phyloP scores from a whole-genome alignment of 2,797 vertebrate species.

The Pseudopleuronectes americanus region DNA sequence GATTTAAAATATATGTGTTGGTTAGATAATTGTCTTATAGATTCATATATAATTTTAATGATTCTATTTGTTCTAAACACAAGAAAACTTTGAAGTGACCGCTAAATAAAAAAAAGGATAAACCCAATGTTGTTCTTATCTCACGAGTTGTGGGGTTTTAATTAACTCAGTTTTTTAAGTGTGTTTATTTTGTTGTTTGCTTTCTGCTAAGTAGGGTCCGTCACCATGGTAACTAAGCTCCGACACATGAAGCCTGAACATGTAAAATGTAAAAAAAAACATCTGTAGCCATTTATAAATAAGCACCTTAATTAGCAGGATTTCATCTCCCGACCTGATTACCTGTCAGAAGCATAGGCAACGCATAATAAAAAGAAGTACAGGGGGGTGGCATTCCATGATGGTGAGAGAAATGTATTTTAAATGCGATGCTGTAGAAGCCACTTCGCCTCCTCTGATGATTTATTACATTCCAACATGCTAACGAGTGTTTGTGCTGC shows the following conservation, averaged over 20 bases:
- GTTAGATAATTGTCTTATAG: no score
- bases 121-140: neutral
- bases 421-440: no score
- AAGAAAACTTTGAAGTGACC: neutral
- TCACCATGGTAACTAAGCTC: slow-evolving; percentile 14
- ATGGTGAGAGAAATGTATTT: neutral
- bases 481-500: slow-evolving; percentile 55
- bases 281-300: slow-evolving; percentile 25
- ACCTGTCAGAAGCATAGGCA: slow-evolving; percentile 39
- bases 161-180: neutral
- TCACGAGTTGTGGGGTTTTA: neutral
- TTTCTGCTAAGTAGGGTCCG: neutral
- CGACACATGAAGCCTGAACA: slow-evolving; percentile 2
- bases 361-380: slow-evolving; percentile 26
- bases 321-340: slow-evolving; percentile 41
- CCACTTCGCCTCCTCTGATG: no score
- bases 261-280: neutral
- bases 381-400: slow-evolving; percentile 1
- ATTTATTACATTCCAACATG: no score
- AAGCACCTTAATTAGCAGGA: slow-evolving; percentile 32
- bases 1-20: no score
- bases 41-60: no score
- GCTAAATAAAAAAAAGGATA: slow-evolving; percentile 1
- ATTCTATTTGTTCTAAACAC: no score
- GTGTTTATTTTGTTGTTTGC: no score